These are phyloP conservation scores for Platypus cylindrus DNA, from an alignment of 2,888 invertebrate genomes.

Conservation along the genomic window DNA sequence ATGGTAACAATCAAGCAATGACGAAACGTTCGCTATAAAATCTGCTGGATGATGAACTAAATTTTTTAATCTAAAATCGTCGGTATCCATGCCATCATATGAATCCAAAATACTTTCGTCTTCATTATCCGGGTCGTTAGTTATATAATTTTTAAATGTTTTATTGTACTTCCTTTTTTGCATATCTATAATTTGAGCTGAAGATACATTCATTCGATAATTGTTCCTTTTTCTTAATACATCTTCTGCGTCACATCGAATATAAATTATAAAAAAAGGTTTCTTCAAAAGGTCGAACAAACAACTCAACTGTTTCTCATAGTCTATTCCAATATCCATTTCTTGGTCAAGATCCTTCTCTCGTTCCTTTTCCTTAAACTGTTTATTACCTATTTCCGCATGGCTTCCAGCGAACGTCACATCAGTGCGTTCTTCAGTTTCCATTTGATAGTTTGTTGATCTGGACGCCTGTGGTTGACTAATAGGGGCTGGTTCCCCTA, in stretches of 20 bases:
- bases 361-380: conserved; percentile 11
- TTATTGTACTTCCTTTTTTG: conserved; percentile 20
- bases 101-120: conserved; percentile 25
- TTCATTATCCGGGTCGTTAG: conserved; percentile 26
- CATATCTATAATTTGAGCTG: conserved; percentile 24
- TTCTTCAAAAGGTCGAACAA: conserved; percentile 26
- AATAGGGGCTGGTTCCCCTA: conserved; percentile 17
- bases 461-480: conserved; percentile 18
- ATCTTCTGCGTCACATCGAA: conserved; percentile 43
- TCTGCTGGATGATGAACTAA: conserved; percentile 38
- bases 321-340: conserved; percentile 14
- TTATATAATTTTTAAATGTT: conserved; percentile 34
- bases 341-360: conserved; percentile 25
- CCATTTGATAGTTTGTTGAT: conserved; percentile 16
- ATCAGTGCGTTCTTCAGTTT: neutral
- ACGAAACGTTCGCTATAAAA: conserved; percentile 34
- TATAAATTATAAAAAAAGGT: conserved; percentile 40
- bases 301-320: conserved; percentile 29
- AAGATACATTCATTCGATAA: conserved; percentile 27
- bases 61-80: conserved; percentile 30
- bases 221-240: conserved; percentile 34
- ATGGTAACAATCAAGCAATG: conserved; percentile 42
- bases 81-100: conserved; percentile 15
- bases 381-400: neutral
- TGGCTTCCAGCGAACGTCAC: neutral